A percentile compares a stretch with the other conserved stretches of the same genome.
These are phyloP conservation scores for Siniperca chuatsi DNA, from an alignment of 2,113 vertebrate species.

Conservation along the genomic window DNA sequence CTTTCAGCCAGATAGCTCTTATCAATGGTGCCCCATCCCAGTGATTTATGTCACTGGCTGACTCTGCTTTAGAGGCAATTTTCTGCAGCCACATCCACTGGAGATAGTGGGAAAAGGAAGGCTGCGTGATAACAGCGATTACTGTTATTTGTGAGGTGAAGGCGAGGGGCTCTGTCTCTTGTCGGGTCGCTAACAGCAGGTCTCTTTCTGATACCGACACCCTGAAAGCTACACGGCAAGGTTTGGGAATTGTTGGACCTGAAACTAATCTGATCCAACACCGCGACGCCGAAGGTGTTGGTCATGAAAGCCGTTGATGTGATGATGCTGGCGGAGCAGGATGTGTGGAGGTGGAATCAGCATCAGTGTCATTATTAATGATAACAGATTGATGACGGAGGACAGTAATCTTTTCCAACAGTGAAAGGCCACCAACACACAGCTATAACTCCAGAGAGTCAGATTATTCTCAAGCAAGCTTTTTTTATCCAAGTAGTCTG, in stretches of 20 bases:
- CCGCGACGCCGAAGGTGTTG: background rate
- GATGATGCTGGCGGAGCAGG: constrained; percentile 49
- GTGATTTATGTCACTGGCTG: constrained; percentile 75
- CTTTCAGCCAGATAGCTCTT: constrained; percentile 66
- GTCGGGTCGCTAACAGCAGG: constrained; percentile 31
- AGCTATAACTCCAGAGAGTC: constrained; percentile 18
- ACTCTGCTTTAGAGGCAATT: constrained; percentile 65
- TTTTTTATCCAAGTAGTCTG: constrained; percentile 24
- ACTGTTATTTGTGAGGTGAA: constrained; percentile 48
- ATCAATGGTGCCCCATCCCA: constrained; percentile 61
- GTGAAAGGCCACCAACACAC: constrained; percentile 52
- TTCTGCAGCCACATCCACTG: constrained; percentile 59
- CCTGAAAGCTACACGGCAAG: background rate
- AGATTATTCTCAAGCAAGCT: constrained; percentile 24
- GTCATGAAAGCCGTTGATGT: constrained; percentile 16
- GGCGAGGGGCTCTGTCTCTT: constrained; percentile 18
- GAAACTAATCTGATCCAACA: constrained; percentile 52
- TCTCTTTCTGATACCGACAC: constrained; percentile 19
- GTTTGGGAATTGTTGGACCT: background rate
- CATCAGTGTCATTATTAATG: constrained; percentile 47
- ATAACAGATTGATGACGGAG: constrained; percentile 50
- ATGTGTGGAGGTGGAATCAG: constrained; percentile 56
- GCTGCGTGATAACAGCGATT: constrained; percentile 55
- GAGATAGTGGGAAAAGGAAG: constrained; percentile 48
- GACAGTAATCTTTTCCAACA: constrained; percentile 53